Conservation (phyloP, 2,888 invertebrate genomes). For the Antitype chi region DNA sequence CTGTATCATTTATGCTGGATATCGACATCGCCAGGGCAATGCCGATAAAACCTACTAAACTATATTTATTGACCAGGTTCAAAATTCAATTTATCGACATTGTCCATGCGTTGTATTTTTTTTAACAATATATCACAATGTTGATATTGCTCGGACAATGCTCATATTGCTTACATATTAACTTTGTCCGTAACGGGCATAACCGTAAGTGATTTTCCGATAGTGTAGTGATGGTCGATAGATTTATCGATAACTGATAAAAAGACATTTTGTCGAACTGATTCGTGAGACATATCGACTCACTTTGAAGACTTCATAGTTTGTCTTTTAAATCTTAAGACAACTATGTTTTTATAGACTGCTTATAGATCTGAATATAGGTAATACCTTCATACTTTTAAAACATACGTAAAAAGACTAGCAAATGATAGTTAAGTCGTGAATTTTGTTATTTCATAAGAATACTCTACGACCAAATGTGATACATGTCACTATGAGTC, state of each 20-base stretch:
- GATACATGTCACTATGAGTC: background rate
- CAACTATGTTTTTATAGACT: conserved; percentile 52
- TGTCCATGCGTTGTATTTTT: conserved; percentile 15
- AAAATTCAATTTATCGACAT: conserved; percentile 36
- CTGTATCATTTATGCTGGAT: conserved; percentile 17
- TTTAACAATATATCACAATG: conserved; percentile 23
- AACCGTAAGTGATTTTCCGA: conserved; percentile 25
- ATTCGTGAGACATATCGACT: conserved; percentile 54
- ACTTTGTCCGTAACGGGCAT: conserved; percentile 18
- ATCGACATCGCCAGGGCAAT: conserved; percentile 24
- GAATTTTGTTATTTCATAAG: conserved; percentile 11
- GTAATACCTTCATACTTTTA: conserved; percentile 12
- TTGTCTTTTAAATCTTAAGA: conserved; percentile 29
- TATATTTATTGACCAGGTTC: conserved; percentile 53
- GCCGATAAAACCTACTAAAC: conserved; percentile 32
- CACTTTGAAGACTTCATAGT: conserved; percentile 28
- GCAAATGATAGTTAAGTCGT: background rate
- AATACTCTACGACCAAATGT: conserved; percentile 3
- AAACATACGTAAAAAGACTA: conserved; percentile 28
- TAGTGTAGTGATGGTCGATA: conserved; percentile 48
- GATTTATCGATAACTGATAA: conserved; percentile 46
- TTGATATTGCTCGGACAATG: conserved; percentile 19
- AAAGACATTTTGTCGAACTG: conserved; percentile 39
- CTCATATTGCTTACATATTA: conserved; percentile 27
- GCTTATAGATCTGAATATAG: conserved; percentile 58